Conservation (phyloP, 2,888 invertebrate genomes). For the Peribatodes rhomboidaria region DNA sequence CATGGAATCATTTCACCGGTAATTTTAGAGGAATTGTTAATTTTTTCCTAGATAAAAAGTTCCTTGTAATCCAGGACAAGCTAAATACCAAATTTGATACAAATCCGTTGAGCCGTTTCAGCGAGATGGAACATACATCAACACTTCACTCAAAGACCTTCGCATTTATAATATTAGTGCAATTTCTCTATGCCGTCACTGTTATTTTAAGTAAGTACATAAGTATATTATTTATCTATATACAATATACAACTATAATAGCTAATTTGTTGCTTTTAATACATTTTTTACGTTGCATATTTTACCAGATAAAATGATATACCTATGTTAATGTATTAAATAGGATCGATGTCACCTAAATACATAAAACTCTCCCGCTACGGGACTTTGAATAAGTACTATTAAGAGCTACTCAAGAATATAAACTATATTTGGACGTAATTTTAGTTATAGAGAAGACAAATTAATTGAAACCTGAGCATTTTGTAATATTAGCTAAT, state of each 20-base stretch:
- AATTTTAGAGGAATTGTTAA: too few relatives aligned
- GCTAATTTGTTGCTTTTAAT: not conserved
- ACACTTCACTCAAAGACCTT: too few relatives aligned
- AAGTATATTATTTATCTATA: not conserved
- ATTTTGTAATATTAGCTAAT: conserved; percentile 25
- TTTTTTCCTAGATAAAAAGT: too few relatives aligned
- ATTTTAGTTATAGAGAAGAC: conserved; percentile 44
- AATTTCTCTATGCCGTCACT: not conserved
- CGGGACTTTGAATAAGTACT: conserved; percentile 5
- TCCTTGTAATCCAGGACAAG: too few relatives aligned
- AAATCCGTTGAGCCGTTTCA: too few relatives aligned
- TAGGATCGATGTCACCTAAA: not conserved
- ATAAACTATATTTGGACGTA: conserved; percentile 35
- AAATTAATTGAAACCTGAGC: conserved; percentile 36
- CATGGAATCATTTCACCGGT: not conserved
- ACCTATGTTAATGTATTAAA: not conserved
- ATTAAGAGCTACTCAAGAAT: conserved; percentile 5
- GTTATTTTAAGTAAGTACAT: not conserved
- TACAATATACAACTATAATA: not conserved
- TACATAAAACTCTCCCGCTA: not conserved
- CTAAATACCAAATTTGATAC: too few relatives aligned
- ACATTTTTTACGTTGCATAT: not conserved
- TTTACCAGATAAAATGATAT: not conserved
- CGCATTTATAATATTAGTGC: too few relatives aligned
- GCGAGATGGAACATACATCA: too few relatives aligned